Evolutionary conservation across 2,113 vertebrate species (phyloP), one percentile per base, ranked within the genome.

Genomic region (Cephalopterus ornatus): DNA sequence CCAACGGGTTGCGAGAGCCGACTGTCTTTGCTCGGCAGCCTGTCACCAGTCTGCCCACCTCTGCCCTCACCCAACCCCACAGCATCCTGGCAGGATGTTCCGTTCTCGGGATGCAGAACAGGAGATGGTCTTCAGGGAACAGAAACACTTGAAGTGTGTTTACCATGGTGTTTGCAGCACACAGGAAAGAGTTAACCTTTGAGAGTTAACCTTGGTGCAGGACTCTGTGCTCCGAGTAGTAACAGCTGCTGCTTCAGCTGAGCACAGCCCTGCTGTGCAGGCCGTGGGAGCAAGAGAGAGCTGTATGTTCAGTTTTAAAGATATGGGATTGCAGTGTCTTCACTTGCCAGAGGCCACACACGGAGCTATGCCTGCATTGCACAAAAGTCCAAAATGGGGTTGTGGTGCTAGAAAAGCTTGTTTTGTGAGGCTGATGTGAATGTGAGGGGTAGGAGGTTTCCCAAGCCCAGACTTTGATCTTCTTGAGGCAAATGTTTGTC

Each of bases 41-140:
- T 59, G 14, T 26, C 0, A 0, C 21, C 3, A 1, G 7, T 7
- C 59, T 84, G 58, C 35, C 35, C 35, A 12, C 12, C 1, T 0
- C 21, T 70, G 16, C 82, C 55, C 39, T 74, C 35, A 23, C 14
- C 21, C 13, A 30, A 9, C 12, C 2, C n/a, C 5, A 14, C 35
- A 19, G 65, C 55, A 7, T 56, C 88, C n/a, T 39, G 35, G 53
- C 39, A 18, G 26, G 20, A 18, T 55, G 6, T 30, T 66, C 17
- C 22, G 5, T 50, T 55, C 39, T 12, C 3, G 0, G 1, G 0
- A 24, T 59, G 61, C 21, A 37, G 65, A 8, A 14, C 18, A 10
- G 58, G 44, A 70, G 23, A 1, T 22, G n/a, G 35, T 27, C 22
- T 35, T 47, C 4, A 62, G n/a, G 35, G 8, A 71, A 16, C 11